phyloP scores from a whole-genome alignment of 2,888 invertebrate genomes.

The Coenonympha glycerion region DNA sequence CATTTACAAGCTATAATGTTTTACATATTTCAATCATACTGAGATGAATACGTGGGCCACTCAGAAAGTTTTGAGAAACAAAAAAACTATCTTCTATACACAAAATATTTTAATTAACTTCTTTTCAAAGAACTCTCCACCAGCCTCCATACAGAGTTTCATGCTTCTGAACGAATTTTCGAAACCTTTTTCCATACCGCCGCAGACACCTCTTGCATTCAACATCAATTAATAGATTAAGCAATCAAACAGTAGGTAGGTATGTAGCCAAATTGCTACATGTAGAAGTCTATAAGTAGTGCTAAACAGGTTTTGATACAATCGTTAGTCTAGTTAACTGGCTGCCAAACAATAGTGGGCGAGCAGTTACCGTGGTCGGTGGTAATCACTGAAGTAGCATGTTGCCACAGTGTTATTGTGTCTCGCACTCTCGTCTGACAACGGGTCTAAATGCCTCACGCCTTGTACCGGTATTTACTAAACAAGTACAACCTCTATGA shows the following conservation, averaged over 20 bases:
- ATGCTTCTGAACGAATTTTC: too few species aligned
- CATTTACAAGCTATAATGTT: too few species aligned
- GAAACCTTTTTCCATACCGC: too few species aligned
- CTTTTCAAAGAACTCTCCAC: too few species aligned
- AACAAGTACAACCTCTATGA: background rate
- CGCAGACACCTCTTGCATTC: too few species aligned
- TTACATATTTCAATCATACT: too few species aligned
- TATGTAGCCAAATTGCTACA: background rate
- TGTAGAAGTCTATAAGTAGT: background rate
- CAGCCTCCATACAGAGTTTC: too few species aligned
- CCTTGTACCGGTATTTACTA: slow-evolving; percentile 11
- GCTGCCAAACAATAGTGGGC: slow-evolving; percentile 41
- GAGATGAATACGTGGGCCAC: too few species aligned
- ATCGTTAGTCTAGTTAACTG: background rate
- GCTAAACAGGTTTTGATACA: slow-evolving; percentile 1
- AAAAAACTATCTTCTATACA: too few species aligned
- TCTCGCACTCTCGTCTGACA: slow-evolving; percentile 23
- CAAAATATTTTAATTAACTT: too few species aligned
- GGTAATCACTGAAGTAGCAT: slow-evolving; percentile 41
- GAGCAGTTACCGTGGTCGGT: slow-evolving; percentile 37
- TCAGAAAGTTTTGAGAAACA: too few species aligned
- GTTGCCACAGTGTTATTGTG: slow-evolving; percentile 47
- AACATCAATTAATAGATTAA: too few species aligned
- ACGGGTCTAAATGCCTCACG: slow-evolving; percentile 12
- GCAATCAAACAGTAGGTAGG: background rate